phyloP scores from a whole-genome alignment of 2,797 vertebrate species.

The Tympanoctomys barrerae region DNA sequence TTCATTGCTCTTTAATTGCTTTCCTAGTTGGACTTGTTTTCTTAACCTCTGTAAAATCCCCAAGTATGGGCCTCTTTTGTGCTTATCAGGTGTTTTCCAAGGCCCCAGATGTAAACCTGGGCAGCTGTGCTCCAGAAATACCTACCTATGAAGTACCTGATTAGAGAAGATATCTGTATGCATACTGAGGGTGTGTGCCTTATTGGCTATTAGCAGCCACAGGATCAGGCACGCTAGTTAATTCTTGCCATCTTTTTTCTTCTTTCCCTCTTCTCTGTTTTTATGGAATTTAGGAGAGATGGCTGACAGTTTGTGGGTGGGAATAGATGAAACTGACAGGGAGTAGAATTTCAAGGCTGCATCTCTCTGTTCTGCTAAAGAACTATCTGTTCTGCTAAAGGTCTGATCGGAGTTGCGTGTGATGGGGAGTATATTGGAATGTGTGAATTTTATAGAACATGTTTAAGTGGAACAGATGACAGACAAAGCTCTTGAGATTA shows the following conservation, averaged over 20 bases:
- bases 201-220: conserved; percentile 25
- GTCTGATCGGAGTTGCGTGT: conserved; percentile 28
- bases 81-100: conserved; percentile 18
- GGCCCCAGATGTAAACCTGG: background rate
- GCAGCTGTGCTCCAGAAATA: conserved; percentile 13
- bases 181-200: background rate
- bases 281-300: conserved; percentile 53
- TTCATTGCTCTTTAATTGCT: conserved; percentile 24
- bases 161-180: conserved; percentile 1
- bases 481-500: conserved; percentile 61
- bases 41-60: conserved; percentile 12
- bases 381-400: conserved; percentile 60
- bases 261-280: conserved; percentile 61
- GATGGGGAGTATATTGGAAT: conserved; percentile 16
- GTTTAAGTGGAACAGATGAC: conserved; percentile 34
- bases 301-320: conserved; percentile 72
- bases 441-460: conserved; percentile 35
- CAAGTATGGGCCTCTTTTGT: background rate
- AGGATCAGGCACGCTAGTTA: background rate
- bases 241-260: conserved; percentile 21
- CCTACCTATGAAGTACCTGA: background rate
- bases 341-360: conserved; percentile 47
- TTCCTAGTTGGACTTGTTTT: conserved; percentile 47
- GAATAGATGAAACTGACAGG: background rate
- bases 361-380: conserved; percentile 63